Base-by-base conservation (phyloP, 2,888 invertebrate genomes). In the Caenorhabditis zanzibari region DNA sequence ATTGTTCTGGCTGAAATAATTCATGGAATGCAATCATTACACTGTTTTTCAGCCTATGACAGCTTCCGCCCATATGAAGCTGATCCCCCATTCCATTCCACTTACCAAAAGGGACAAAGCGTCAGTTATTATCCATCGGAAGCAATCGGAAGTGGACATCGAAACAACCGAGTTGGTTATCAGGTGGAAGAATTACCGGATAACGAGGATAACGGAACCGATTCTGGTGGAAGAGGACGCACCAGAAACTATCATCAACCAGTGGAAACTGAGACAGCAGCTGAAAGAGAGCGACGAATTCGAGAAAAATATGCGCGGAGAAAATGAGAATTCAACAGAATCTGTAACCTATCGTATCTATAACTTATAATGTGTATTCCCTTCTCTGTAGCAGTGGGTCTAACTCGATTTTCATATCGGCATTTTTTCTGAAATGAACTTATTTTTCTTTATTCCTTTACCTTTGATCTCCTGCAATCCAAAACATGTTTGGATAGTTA, bases 61-160 rank as follows among this genome's bases (percentile, higher is more conserved):
- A 32, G 24, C 24, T 73, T 47, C 47, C 58, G 73, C 3, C 28
- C 54, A 1, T 76, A 82, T 47, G 77, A 77, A n/a, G 41, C 64
- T 2, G 77, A 82, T 6, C 69, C 38, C 26, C 63, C 35, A 12
- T 63, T 54, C 5, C 82, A 83, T 19, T 83, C 83, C 3, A 71
- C 66, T 14, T 83, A 83, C 64, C 83, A 83, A 54, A 75, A 74
- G 19, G 83, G 83, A 14, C 68, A 66, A 59, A 79, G 77, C 28
- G 56, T 82, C 26, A 83, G 83, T 38, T 82, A 82, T 63, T 82
- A 82, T 64, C 82, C 82, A 32, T 74, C 82, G 28, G 63, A 54
- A 35, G 63, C 56, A 5, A 63, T 52, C 14, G 66, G 66, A 49
- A 66, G 58, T 6, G 47, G n/a, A 3, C 14, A 38, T 22, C n/a